Evolutionary conservation across 2,113 vertebrate genomes (phyloP).

Genomic region (Toxostoma redivivum): DNA sequence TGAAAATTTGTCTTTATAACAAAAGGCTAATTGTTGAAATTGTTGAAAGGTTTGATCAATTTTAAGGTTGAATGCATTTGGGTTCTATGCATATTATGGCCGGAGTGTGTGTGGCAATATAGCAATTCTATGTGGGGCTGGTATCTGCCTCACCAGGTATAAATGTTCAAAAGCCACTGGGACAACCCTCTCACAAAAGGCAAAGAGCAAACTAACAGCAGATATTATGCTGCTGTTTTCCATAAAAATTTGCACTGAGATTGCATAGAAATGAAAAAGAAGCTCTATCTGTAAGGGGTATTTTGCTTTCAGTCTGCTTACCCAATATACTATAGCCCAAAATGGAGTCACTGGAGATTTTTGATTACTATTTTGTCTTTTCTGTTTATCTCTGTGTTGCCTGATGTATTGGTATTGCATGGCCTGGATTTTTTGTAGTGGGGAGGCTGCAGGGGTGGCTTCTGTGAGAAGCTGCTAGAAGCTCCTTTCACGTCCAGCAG

Average conservation of each 20-base stretch:
- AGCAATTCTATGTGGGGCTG: neutral
- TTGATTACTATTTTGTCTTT: neutral
- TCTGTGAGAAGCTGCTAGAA: neutral
- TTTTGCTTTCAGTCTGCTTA: neutral
- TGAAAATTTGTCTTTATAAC: neutral
- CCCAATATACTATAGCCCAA: neutral
- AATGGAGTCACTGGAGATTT: neutral
- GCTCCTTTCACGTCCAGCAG: neutral
- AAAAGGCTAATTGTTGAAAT: neutral
- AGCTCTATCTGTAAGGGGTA: neutral
- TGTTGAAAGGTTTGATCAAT: neutral
- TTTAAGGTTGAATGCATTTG: neutral
- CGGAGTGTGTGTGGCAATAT: neutral
- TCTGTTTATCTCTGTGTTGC: neutral
- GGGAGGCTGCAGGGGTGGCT: rapidly evolving
- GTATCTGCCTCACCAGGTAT: neutral
- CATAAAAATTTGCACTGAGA: neutral
- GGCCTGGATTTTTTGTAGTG: neutral
- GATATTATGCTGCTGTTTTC: neutral
- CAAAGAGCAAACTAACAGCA: neutral
- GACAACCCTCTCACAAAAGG: neutral
- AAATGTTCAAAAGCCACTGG: neutral
- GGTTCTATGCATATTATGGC: neutral
- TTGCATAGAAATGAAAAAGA: neutral
- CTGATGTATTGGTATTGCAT: neutral